These are phyloP conservation scores for Agrypnus murinus DNA, from an alignment of 2,888 invertebrate species.

Conservation along the genomic window DNA sequence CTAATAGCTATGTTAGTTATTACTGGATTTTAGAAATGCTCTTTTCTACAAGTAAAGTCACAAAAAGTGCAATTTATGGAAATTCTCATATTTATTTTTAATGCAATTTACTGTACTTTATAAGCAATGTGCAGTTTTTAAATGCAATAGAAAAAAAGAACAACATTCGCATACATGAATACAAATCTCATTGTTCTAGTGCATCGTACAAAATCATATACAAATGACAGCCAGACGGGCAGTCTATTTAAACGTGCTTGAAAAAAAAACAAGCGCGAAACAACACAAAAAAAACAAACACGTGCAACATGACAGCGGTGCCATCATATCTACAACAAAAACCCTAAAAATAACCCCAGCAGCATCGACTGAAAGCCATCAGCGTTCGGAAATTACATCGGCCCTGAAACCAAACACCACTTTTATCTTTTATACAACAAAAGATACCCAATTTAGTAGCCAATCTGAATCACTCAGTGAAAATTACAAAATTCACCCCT, in stretches of 20 bases:
- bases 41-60: too few species aligned
- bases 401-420: slow-evolving; percentile 63
- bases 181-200: slow-evolving; percentile 43
- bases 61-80: too few species aligned
- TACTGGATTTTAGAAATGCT: too few species aligned
- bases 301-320: slow-evolving; percentile 67
- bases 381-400: slow-evolving; percentile 66
- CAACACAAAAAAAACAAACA: slow-evolving; percentile 61
- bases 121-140: too few species aligned
- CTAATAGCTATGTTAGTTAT: too few species aligned
- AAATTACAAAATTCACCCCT: slow-evolving; percentile 62
- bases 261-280: slow-evolving; percentile 59
- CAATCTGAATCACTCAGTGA: slow-evolving; percentile 63
- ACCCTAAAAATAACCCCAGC: slow-evolving; percentile 64
- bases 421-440: slow-evolving; percentile 58
- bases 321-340: slow-evolving; percentile 65
- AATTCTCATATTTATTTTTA: too few species aligned
- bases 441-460: slow-evolving; percentile 61
- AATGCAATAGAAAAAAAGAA: neutral
- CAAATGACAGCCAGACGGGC: slow-evolving; percentile 58
- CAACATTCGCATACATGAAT: slow-evolving; percentile 29
- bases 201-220: slow-evolving; percentile 59
- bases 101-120: too few species aligned
- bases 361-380: slow-evolving; percentile 60
- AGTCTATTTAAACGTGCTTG: slow-evolving; percentile 62